Evolutionary conservation across 2,888 invertebrate genomes (phyloP), one percentile per base, ranked within the genome.

Genomic region (Diplazon laetatorius): DNA sequence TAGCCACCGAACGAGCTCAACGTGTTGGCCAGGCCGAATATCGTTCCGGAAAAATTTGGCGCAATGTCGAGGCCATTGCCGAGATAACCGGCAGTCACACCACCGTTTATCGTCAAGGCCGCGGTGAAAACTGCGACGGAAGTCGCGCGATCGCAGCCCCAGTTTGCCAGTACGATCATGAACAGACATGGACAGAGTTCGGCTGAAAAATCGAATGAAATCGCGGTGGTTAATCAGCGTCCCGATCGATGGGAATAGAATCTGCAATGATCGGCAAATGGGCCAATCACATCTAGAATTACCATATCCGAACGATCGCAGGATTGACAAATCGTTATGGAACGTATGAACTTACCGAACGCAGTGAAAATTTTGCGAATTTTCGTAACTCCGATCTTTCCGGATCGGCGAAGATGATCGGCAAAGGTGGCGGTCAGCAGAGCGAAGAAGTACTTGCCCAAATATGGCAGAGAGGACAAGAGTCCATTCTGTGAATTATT

Each of bases 21-120:
- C 0, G 96, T 96, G 87, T 97, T 97, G n/a, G 97, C 96, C 92
- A 97, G 92, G 44, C 97, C 97, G 90, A 97, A 97, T 80, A 97
- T 96, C 0, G 97, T 97, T 0, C 97, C 96, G 73, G 96, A 96
- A 88, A 96, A 97, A 89, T 97, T 96, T 0, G 97, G 97, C 1
- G 97, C 97, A 84, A 97, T 96, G 85, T 97, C 97, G 22, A 97
- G 92, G 10, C 96, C 96, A 87, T 97, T 97, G 80, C 96, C 95
- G 30, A 97, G 93, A 90, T 97, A 97, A 0, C 97, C 97, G 9
- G 96, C 96, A 0, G 96, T 96, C 14, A 97, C 96, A 0, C 95
- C 96, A 18, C 97, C 97, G 90, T 97, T 97, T 85, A 96, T 93
- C 82, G 96, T 96, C 22, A 97, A 91, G 0, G 96, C 95, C 44